A percentile compares a stretch with the other conserved stretches of the same genome.
These are phyloP conservation scores for Nephrotoma flavescens DNA, from an alignment of 2,888 invertebrate species.

Conservation along the genomic window DNA sequence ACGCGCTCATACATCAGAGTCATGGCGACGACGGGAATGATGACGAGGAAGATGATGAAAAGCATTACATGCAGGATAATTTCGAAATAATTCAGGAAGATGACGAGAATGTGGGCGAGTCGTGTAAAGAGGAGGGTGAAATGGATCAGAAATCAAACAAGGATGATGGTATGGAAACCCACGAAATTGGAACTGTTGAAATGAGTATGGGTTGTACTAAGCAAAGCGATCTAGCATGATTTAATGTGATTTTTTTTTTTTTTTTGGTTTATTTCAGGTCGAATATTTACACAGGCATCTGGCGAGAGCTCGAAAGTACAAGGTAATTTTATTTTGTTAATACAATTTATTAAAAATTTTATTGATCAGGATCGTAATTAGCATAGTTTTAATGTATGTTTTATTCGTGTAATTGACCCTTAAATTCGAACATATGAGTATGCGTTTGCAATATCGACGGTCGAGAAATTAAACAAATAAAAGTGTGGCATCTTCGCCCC, in stretches of 20 bases:
- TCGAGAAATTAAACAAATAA: too few species aligned
- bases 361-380: too few species aligned
- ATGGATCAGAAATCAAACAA: not conserved
- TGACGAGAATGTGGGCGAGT: not conserved
- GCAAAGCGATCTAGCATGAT: not conserved
- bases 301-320: constrained; percentile 5
- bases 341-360: too few species aligned
- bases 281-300: constrained; percentile 11
- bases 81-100: not conserved
- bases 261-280: constrained; percentile 3
- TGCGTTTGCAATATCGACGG: too few species aligned
- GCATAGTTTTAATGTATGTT: too few species aligned
- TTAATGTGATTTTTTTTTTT: not conserved
- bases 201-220: constrained; percentile 20
- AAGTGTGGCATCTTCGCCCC: too few species aligned
- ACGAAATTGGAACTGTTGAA: constrained; percentile 27
- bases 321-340: not conserved
- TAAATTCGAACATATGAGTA: too few species aligned
- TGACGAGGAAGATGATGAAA: not conserved
- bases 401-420: too few species aligned
- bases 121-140: not conserved
- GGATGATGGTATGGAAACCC: constrained; percentile 17
- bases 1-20: not conserved
- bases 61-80: not conserved
- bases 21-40: not conserved